Conservation (phyloP, 2,888 invertebrate species). For the Entomobrya multifasciata region DNA sequence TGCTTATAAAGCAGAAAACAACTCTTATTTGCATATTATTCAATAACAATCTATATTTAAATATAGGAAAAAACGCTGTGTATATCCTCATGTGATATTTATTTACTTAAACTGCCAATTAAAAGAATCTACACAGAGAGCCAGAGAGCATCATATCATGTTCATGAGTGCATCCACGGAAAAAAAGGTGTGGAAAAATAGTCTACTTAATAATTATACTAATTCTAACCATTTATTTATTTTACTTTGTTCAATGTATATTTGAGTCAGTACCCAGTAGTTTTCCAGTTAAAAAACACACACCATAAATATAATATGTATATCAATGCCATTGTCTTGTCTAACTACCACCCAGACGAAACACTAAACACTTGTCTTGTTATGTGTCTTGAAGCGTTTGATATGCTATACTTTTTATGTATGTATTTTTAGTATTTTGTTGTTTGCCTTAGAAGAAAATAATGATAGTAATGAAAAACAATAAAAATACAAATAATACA, state of each 20-base stretch:
- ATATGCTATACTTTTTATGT: background rate
- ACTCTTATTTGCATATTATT: slow-evolving; percentile 31
- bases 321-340: background rate
- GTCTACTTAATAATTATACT: slow-evolving; percentile 42
- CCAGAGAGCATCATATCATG: no score
- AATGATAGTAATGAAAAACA: slow-evolving; percentile 49
- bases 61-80: background rate
- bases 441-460: slow-evolving; percentile 45
- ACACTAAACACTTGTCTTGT: background rate
- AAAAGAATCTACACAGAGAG: slow-evolving; percentile 46
- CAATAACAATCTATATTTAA: background rate
- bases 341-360: background rate
- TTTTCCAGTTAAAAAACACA: slow-evolving; percentile 23
- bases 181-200: slow-evolving; percentile 51
- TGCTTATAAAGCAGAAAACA: slow-evolving; percentile 5
- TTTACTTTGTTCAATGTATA: background rate
- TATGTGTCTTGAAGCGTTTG: background rate
- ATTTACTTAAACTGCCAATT: slow-evolving; percentile 52
- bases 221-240: slow-evolving; percentile 46
- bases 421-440: background rate
- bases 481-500: slow-evolving; percentile 48
- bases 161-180: slow-evolving; percentile 22
- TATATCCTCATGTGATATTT: no score
- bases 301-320: no score
- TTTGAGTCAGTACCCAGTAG: background rate